Conservation (phyloP, 2,888 invertebrate genomes). For the Meteorus colon region DNA sequence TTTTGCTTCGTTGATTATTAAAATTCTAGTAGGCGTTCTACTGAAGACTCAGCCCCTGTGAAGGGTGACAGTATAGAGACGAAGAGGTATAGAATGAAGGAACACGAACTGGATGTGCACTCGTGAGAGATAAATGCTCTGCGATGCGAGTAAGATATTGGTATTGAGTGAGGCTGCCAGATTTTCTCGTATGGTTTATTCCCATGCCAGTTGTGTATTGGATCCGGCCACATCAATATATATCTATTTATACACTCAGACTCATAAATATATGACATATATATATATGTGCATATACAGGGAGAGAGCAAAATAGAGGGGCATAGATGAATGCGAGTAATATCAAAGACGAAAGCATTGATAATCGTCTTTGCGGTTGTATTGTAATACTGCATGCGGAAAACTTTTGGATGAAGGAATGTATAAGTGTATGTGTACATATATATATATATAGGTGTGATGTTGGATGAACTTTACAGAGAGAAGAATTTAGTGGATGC, state of each 20-base stretch:
- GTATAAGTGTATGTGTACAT: neutral
- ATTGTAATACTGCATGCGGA: constrained; percentile 45
- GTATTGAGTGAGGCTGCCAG: constrained; percentile 1
- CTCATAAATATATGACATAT: neutral
- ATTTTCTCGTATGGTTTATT: neutral
- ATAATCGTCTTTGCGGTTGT: constrained; percentile 52
- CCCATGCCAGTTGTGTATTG: constrained; percentile 2
- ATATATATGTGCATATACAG: neutral
- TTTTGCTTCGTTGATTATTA: constrained; percentile 40
- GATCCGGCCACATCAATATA: neutral
- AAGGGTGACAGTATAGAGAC: neutral
- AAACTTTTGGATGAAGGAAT: constrained; percentile 42
- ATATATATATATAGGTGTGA: constrained; percentile 28
- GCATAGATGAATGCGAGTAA: neutral
- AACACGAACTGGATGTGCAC: constrained; percentile 16
- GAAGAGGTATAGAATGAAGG: neutral
- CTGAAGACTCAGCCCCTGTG: neutral
- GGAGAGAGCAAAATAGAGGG: neutral
- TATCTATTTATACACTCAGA: neutral
- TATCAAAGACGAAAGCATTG: constrained; percentile 37
- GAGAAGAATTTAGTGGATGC: constrained; percentile 46
- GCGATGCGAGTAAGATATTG: constrained; percentile 7
- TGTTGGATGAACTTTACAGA: constrained; percentile 34
- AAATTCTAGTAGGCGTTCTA: constrained; percentile 12
- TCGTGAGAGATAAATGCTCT: neutral